Conservation (phyloP, 2,797 vertebrate genomes). For the Crypturellus tataupa region DNA sequence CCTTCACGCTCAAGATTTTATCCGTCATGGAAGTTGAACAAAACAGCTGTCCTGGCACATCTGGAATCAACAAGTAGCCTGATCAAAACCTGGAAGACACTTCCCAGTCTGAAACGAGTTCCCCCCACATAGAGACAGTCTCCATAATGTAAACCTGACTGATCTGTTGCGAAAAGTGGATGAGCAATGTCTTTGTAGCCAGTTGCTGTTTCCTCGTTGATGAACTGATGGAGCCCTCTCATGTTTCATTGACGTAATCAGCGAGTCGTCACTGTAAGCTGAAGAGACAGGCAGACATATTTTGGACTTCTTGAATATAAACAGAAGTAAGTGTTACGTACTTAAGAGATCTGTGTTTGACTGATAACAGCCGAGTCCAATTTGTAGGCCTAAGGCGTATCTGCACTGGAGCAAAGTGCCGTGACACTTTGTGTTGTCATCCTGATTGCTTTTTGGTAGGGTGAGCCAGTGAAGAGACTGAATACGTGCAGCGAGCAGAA, state of each 20-base stretch:
- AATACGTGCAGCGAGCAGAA: background rate
- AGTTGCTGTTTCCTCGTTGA: background rate
- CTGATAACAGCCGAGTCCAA: background rate
- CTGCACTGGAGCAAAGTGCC: background rate
- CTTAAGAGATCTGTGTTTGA: conserved; percentile 22
- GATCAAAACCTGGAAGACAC: background rate
- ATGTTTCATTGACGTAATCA: background rate
- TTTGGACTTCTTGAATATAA: background rate
- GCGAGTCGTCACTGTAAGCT: background rate
- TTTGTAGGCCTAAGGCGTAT: background rate
- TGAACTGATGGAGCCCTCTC: background rate
- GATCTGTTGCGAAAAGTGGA: accelerated
- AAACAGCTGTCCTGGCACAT: background rate
- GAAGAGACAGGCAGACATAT: background rate
- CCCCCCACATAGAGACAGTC: background rate
- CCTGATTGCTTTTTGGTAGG: background rate
- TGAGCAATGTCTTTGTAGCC: background rate
- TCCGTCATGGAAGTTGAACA: background rate
- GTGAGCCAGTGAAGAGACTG: background rate
- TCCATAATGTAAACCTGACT: conserved; percentile 1
- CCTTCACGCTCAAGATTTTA: background rate
- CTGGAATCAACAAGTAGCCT: background rate
- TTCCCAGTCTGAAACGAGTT: background rate
- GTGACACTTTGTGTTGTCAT: background rate
- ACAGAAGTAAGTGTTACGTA: background rate